phyloP scores from a whole-genome alignment of 2,888 invertebrate species.

The Drosophila eohydei region DNA sequence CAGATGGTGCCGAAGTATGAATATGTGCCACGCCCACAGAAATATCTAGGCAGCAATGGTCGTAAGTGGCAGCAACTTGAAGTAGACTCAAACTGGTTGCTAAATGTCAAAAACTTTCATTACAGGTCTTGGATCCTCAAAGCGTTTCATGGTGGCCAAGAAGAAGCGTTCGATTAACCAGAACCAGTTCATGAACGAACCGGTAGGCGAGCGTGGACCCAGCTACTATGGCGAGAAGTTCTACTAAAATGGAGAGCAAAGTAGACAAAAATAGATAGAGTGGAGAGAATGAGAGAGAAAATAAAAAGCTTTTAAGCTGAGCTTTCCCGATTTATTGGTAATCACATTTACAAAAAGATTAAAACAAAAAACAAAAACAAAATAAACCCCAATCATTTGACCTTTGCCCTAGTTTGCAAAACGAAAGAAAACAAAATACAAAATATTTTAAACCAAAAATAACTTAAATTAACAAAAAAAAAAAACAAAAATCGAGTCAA shows the following conservation, averaged over 20 bases:
- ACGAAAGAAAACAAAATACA: slow-evolving; percentile 19
- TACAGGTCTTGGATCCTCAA: slow-evolving; percentile 76
- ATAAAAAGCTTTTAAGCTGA: slow-evolving; percentile 43
- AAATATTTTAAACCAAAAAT: slow-evolving; percentile 23
- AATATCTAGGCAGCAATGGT: slow-evolving; percentile 72
- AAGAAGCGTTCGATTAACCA: slow-evolving; percentile 83
- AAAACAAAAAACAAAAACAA: not conserved
- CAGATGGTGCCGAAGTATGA: slow-evolving; percentile 83
- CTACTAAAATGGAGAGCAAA: slow-evolving; percentile 62
- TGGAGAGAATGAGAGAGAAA: slow-evolving; percentile 21
- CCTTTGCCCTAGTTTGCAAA: slow-evolving; percentile 34
- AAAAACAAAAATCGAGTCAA: slow-evolving; percentile 31
- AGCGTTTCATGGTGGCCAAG: slow-evolving; percentile 84
- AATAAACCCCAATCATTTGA: slow-evolving; percentile 36
- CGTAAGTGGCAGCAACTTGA: slow-evolving; percentile 77
- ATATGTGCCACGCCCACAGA: slow-evolving; percentile 80
- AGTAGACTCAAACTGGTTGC: not conserved
- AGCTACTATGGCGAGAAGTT: slow-evolving; percentile 79
- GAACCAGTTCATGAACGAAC: slow-evolving; percentile 74
- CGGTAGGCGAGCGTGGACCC: slow-evolving; percentile 77
- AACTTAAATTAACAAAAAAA: slow-evolving; percentile 1
- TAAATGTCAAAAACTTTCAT: not conserved
- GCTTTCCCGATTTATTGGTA: slow-evolving; percentile 48
- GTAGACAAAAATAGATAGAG: slow-evolving; percentile 12
- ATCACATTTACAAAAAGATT: slow-evolving; percentile 26